phyloP scores from a whole-genome alignment of 1,140 invertebrate species.

The Cecropterus lyciades region DNA sequence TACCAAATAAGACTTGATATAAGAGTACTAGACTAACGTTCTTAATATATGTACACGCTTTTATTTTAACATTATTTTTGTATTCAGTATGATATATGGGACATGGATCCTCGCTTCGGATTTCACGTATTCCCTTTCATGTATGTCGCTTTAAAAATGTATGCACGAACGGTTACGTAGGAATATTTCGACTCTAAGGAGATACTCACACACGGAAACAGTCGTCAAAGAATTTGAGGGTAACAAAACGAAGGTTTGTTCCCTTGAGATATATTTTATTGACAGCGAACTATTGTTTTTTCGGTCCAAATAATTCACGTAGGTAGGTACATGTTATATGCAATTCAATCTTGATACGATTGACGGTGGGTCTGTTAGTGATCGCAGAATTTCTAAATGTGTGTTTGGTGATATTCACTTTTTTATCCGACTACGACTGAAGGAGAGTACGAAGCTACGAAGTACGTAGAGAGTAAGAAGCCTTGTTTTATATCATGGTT shows the following conservation, averaged over 20 bases:
- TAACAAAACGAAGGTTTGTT: conserved; percentile 16
- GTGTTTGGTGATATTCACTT: too few species aligned
- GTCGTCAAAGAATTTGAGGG: conserved; percentile 57
- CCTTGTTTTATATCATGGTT: too few species aligned
- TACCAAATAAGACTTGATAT: too few species aligned
- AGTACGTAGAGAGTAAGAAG: too few species aligned
- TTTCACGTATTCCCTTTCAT: conserved; percentile 75
- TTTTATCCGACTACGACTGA: too few species aligned
- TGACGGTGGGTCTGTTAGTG: too few species aligned
- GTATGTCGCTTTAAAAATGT: conserved; percentile 75
- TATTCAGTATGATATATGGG: conserved; percentile 75
- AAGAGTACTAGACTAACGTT: too few species aligned
- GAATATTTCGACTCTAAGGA: neutral
- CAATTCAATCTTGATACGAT: too few species aligned
- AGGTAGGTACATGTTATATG: neutral
- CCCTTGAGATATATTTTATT: conserved; percentile 19
- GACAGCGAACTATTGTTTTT: conserved; percentile 16
- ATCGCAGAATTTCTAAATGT: too few species aligned
- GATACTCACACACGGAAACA: conserved; percentile 4
- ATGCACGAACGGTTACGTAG: conserved; percentile 52
- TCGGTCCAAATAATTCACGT: conserved; percentile 7
- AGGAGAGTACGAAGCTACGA: too few species aligned
- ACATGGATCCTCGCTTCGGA: conserved; percentile 77
- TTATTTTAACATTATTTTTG: conserved; percentile 68
- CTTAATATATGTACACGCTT: conserved; percentile 32